Evolutionary conservation across 2,113 vertebrate species (phyloP).

Genomic region (Gobius niger): DNA sequence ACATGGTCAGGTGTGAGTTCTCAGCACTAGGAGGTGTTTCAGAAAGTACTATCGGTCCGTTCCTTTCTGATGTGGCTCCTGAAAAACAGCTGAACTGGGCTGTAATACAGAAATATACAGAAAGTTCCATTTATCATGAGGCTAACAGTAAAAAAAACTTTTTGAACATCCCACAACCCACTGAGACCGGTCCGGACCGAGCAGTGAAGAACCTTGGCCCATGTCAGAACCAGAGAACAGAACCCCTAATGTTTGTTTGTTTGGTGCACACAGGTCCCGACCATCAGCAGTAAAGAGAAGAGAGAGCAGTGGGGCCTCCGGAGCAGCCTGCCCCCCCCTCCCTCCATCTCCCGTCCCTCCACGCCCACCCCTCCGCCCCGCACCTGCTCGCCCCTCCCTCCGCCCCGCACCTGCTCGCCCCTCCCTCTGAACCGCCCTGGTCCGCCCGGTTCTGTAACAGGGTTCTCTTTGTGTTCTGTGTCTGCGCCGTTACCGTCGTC

Average conservation of each 20-base stretch:
- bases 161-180: too few relatives aligned
- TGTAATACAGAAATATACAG: too few relatives aligned
- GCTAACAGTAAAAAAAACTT: too few relatives aligned
- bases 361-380: constrained; percentile 63
- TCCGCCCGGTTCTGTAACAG: neutral
- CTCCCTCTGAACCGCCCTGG: constrained; percentile 47
- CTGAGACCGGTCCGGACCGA: too few relatives aligned
- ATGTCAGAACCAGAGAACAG: too few relatives aligned
- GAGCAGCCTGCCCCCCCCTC: constrained; percentile 73
- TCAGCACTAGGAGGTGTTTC: too few relatives aligned
- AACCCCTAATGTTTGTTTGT: neutral
- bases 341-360: constrained; percentile 63
- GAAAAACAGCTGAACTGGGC: too few relatives aligned
- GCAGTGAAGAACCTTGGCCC: too few relatives aligned
- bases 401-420: constrained; percentile 42
- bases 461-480: constrained; percentile 34
- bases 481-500: constrained; percentile 30
- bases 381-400: constrained; percentile 59
- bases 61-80: too few relatives aligned
- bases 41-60: too few relatives aligned
- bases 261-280: constrained; percentile 42
- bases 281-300: constrained; percentile 68
- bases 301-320: constrained; percentile 70
- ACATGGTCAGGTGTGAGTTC: too few relatives aligned
- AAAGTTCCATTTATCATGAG: too few relatives aligned